Evolutionary conservation across 2,797 vertebrate genomes (phyloP).

Genomic region (Oreochromis grahami): DNA sequence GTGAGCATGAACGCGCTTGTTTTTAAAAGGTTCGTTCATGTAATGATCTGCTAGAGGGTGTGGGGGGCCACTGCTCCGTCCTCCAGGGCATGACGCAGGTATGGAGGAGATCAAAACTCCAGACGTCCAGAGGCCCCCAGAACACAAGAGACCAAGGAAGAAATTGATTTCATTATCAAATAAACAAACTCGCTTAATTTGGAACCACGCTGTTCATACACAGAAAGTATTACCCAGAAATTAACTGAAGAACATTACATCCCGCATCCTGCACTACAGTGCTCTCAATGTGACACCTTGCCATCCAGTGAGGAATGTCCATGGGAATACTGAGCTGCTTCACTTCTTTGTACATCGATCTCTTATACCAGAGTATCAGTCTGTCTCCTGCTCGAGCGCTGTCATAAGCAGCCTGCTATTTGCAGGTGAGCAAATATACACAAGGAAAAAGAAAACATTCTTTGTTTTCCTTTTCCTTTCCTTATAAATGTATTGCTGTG

Average conservation of each 20-base stretch:
- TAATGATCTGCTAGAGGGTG: too few relatives aligned
- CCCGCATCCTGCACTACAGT: not conserved
- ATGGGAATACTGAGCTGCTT: not conserved
- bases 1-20: too few relatives aligned
- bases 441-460: not conserved
- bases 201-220: not conserved
- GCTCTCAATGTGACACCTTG: not conserved
- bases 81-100: too few relatives aligned
- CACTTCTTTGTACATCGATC: not conserved
- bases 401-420: not conserved
- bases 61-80: too few relatives aligned
- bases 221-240: not conserved
- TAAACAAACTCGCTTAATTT: not conserved
- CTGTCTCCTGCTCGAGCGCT: not conserved
- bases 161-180: not conserved
- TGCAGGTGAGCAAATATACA: not conserved
- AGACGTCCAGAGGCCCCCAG: too few relatives aligned
- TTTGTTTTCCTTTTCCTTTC: not conserved
- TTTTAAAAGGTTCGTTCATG: too few relatives aligned
- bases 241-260: not conserved
- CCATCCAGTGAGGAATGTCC: not conserved
- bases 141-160: too few relatives aligned
- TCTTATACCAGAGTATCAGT: not conserved
- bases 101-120: too few relatives aligned
- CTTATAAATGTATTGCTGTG: not conserved